Evolutionary conservation across 2,113 vertebrate species (phyloP).

Genomic region (Brachyistius frenatus): DNA sequence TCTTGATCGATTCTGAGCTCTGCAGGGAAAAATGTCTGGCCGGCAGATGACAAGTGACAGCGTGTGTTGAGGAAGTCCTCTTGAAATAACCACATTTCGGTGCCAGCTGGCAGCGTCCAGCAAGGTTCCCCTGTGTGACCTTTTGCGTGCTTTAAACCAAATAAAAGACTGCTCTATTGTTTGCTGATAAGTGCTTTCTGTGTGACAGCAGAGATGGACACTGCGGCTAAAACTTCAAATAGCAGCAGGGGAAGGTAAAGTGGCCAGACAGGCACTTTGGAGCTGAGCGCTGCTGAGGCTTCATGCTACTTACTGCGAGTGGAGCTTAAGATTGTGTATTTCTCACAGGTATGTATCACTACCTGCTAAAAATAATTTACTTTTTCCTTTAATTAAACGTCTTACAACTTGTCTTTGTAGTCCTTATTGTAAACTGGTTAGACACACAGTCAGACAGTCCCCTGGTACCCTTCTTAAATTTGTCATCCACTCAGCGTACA

Average conservation of each 20-base stretch:
- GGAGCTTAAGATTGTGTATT: constrained; percentile 49
- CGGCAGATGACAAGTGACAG: not conserved
- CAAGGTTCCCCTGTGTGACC: constrained; percentile 19
- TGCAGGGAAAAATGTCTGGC: not conserved
- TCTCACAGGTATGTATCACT: constrained; percentile 6
- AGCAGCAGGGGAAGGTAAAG: constrained; percentile 42
- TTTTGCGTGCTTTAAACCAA: constrained; percentile 34
- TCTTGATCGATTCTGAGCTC: constrained; percentile 1
- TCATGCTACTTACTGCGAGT: constrained; percentile 35
- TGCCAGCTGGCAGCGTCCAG: constrained; percentile 2
- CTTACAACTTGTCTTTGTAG: not conserved
- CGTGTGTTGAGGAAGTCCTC: not conserved
- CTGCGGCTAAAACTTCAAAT: constrained; percentile 50
- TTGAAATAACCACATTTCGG: constrained; percentile 6
- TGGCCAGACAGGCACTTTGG: constrained; percentile 49
- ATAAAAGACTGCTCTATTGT: constrained; percentile 33
- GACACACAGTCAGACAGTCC: not conserved
- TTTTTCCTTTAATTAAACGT: constrained; percentile 12
- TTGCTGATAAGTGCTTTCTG: constrained; percentile 55
- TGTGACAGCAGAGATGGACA: constrained; percentile 47
- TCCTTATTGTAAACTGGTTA: constrained; percentile 20
- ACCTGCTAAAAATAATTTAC: constrained; percentile 1
- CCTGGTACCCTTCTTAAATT: constrained; percentile 2
- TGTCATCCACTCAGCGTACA: constrained; percentile 39
- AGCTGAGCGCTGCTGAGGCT: constrained; percentile 11